Evolutionary conservation across 2,797 vertebrate species (phyloP), one percentile per base, ranked within the genome.

Genomic region (Cuniculus paca): DNA sequence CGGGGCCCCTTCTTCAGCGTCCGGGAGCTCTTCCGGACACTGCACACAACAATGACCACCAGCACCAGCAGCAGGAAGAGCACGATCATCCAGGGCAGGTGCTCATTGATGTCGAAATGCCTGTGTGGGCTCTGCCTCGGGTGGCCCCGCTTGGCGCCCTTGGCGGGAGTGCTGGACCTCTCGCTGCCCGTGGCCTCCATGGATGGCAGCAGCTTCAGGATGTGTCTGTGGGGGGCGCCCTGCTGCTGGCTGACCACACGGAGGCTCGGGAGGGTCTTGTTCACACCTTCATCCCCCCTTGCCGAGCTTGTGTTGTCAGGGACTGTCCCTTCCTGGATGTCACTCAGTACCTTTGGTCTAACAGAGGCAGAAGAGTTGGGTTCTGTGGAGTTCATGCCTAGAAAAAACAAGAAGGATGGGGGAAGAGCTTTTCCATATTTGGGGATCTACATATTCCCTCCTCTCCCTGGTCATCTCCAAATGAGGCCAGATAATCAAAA

Each of bases 41-140:
- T 99, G 97, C 99, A 99, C 83, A 99, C 99, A 42, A 99, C 99
- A 0, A 99, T 99, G 90, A 99, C 99, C 95, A 99, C 99, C 70
- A 99, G 98, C 86, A 99, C 99, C 97, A 99, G 98, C 96, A 99
- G 98, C 48, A 99, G 98, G 97, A 99, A 99, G 77, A 99, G 99
- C 65, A 99, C 99, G 0, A 99, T 99, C 99, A 99, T 99, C 99
- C 99, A 99, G 0, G 99, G 99, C 84, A 99, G 98, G 97, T 99
- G 99, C 97, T 99, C 99, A 0, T 99, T 99, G 98, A 99, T 99
- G 98, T 99, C 99, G 5, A 99, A 99, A 98, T 99, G 99, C 98
- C 99, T 98, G 84, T 99, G 99, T 2, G 70, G 26, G 5, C 98
- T 99, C 4, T 99, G 99, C 0, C 99, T 98, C 0, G 99, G 99